A percentile compares a stretch with the other conserved stretches of the same genome.
phyloP scores from a whole-genome alignment of 1,140 invertebrate genomes.

The Eulimnadia texana region DNA sequence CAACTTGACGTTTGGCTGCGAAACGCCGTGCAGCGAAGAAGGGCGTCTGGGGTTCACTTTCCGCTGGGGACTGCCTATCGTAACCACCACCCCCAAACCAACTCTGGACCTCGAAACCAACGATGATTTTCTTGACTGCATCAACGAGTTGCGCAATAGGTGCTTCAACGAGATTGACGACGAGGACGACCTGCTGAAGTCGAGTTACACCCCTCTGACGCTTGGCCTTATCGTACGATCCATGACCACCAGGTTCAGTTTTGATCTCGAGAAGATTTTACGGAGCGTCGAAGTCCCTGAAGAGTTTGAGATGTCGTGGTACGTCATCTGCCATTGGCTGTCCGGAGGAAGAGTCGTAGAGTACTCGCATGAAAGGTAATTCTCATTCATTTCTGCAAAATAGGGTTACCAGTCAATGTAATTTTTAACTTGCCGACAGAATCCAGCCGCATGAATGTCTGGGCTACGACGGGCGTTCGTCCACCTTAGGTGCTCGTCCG shows the following conservation, averaged over 20 bases:
- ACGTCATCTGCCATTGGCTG: not conserved
- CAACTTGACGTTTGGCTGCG: not conserved
- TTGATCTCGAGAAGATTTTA: not conserved
- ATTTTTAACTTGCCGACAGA: too few species aligned
- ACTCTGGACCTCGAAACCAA: not conserved
- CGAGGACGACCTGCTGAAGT: not conserved
- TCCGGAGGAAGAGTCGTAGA: not conserved
- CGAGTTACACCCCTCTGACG: not conserved
- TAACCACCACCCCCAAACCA: not conserved
- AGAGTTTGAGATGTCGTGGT: not conserved
- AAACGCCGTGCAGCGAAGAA: not conserved
- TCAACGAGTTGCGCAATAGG: not conserved
- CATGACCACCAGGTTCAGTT: not conserved
- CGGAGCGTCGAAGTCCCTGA: not conserved
- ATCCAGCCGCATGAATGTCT: not conserved
- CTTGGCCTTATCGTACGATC: not conserved
- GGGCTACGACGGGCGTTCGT: not conserved
- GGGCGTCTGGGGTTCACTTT: not conserved
- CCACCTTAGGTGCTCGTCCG: not conserved
- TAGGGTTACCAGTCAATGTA: too few species aligned
- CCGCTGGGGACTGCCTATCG: not conserved
- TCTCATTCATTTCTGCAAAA: too few species aligned
- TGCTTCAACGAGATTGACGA: not conserved
- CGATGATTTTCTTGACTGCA: not conserved
- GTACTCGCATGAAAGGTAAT: too few species aligned